Base-by-base conservation (phyloP, 1,140 invertebrate species). In the Conus ventricosus region DNA sequence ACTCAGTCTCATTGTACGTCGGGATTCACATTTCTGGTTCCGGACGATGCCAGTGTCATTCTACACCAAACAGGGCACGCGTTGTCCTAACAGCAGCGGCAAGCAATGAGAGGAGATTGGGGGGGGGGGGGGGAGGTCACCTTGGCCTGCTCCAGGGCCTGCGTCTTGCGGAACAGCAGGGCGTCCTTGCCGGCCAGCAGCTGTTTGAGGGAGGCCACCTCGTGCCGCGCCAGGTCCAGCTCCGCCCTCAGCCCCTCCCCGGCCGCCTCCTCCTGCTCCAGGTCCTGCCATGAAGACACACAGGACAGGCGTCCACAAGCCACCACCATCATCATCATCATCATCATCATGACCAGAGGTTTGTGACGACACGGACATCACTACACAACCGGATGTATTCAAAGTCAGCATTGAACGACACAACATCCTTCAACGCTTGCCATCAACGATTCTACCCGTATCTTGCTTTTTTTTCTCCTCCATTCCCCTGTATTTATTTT, bases 91-190 rank as follows among this genome's bases (percentile, higher is more conserved):
- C 0, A 39, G 39, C 39, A 39, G 39, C 39, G 0, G 39, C 39
- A 39, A 39, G 39, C 39, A 39, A 39, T 39, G 39, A 39, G 39
- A 39, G 39, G 39, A 39, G 39, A 39, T 39, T 1, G 39, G 0
- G 39, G 39, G 39, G 39, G 39, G 39, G 39, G 39, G 39, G 39
- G 39, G 39, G 39, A 3, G 39, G 39, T 23, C 81, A 94, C 93
- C 91, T 93, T 94, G 8, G 93, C 92, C 20, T 93, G 89, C 25
- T 93, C 92, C 57, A 94, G 87, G 11, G 92, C 92, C 87, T 93
- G 92, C n/a, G 91, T 89, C 83, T 92, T 93, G 85, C 93, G 92
- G 27, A 91, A 63, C 1, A 94, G 90, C 17, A 94, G 90, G 23
- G 87, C 89, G 82, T 94, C 92, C 84, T 94, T 94, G 27, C 93